phyloP scores from a whole-genome alignment of 2,888 invertebrate species.

The Chrysotoxum bicinctum region DNA sequence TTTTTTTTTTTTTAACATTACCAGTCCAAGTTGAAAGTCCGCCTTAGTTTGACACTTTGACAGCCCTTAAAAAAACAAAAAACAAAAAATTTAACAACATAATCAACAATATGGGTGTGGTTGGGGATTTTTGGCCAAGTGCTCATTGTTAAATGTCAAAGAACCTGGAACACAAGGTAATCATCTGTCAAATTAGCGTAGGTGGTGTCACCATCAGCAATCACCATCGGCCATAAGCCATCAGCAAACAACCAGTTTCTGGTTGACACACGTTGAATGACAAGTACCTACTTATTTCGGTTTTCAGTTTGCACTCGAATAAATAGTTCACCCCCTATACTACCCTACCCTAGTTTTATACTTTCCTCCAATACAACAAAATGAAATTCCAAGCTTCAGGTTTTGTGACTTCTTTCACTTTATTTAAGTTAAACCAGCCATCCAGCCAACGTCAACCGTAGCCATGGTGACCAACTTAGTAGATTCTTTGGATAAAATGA shows the following conservation, averaged over 20 bases:
- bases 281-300: constrained; percentile 29
- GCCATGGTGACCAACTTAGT: not conserved
- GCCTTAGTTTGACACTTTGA: not conserved
- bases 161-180: constrained; percentile 30
- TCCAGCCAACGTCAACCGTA: not conserved
- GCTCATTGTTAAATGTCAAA: constrained; percentile 43
- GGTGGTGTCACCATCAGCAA: constrained; percentile 28
- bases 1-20: constrained; percentile 7
- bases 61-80: constrained; percentile 10
- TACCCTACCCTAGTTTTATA: constrained; percentile 5
- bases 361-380: constrained; percentile 6
- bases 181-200: constrained; percentile 38
- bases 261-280: constrained; percentile 42
- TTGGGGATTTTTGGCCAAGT: not conserved
- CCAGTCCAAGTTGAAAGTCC: not conserved
- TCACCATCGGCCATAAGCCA: not conserved
- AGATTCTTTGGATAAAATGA: not conserved
- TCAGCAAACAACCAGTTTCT: constrained; percentile 29
- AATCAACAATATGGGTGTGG: constrained; percentile 20
- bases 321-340: constrained; percentile 49
- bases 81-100: not conserved
- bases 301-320: not conserved
- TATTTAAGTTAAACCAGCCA: constrained; percentile 11
- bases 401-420: constrained; percentile 68
- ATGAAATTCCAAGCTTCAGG: constrained; percentile 64